These are phyloP conservation scores for Cantharis lateralis DNA, from an alignment of 2,888 invertebrate genomes.

Conservation along the genomic window DNA sequence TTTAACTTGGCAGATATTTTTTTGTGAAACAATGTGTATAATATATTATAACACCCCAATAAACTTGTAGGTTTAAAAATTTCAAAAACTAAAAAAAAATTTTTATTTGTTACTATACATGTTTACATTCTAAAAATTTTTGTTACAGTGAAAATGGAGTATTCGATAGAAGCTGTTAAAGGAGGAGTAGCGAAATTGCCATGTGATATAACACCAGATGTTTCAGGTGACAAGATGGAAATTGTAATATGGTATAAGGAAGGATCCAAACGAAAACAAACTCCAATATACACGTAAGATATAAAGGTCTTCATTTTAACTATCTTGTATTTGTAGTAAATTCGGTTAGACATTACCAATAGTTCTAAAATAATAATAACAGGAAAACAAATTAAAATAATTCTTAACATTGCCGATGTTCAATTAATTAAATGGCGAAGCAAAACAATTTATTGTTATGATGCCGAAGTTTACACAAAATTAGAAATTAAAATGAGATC, in stretches of 20 bases:
- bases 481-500: not conserved
- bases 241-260: constrained; percentile 70
- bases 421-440: not conserved
- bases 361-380: not conserved
- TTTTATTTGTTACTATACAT: not conserved
- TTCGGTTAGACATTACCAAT: not conserved
- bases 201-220: constrained; percentile 63
- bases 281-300: constrained; percentile 66
- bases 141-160: constrained; percentile 50
- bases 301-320: not conserved
- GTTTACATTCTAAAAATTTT: constrained; percentile 10
- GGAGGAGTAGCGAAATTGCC: constrained; percentile 64
- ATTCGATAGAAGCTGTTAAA: constrained; percentile 60
- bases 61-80: no score
- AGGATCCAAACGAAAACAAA: constrained; percentile 57
- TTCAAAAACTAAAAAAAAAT: no score
- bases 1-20: no score
- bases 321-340: not conserved
- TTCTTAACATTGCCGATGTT: not conserved
- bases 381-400: not conserved
- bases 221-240: constrained; percentile 62
- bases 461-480: not conserved
- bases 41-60: no score
- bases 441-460: not conserved
- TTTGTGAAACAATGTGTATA: no score